Percentiles rank a stretch among this genome's conserved stretches.
Conservation (phyloP, 2,113 vertebrate genomes). For the Eleginops maclovinus region DNA sequence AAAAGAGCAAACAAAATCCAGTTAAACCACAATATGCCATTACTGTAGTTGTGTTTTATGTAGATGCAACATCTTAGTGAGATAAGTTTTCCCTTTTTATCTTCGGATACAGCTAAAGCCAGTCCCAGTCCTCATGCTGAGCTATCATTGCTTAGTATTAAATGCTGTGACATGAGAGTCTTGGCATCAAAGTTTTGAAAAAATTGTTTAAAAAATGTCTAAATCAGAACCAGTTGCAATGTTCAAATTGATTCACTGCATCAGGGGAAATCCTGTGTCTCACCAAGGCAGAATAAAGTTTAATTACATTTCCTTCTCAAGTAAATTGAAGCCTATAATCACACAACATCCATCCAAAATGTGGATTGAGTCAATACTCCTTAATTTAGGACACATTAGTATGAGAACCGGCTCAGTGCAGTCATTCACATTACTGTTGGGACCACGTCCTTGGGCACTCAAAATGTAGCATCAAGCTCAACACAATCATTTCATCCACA, state of each 20-base stretch:
- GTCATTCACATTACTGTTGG: too few relatives aligned
- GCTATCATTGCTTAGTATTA: too few relatives aligned
- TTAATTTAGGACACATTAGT: too few relatives aligned
- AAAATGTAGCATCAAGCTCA: constrained; percentile 10
- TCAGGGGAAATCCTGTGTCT: background rate
- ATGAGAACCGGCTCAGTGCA: too few relatives aligned
- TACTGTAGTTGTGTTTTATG: too few relatives aligned
- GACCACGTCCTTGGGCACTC: too few relatives aligned
- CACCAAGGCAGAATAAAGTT: background rate
- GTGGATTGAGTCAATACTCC: too few relatives aligned
- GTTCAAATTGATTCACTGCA: background rate
- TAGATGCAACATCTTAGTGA: background rate
- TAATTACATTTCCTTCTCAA: background rate
- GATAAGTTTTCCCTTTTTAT: too few relatives aligned
- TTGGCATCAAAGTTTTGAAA: too few relatives aligned
- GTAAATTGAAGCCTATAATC: background rate
- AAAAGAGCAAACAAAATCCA: background rate
- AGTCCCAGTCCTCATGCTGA: background rate
- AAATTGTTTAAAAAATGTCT: too few relatives aligned
- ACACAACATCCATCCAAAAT: too few relatives aligned
- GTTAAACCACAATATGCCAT: background rate
- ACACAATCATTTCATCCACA: constrained; percentile 26
- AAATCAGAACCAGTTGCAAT: background rate
- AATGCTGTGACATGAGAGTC: too few relatives aligned
- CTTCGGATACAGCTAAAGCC: background rate